Evolutionary conservation across 2,113 vertebrate genomes (phyloP).

Genomic region (Apistogramma diplotaenia): DNA sequence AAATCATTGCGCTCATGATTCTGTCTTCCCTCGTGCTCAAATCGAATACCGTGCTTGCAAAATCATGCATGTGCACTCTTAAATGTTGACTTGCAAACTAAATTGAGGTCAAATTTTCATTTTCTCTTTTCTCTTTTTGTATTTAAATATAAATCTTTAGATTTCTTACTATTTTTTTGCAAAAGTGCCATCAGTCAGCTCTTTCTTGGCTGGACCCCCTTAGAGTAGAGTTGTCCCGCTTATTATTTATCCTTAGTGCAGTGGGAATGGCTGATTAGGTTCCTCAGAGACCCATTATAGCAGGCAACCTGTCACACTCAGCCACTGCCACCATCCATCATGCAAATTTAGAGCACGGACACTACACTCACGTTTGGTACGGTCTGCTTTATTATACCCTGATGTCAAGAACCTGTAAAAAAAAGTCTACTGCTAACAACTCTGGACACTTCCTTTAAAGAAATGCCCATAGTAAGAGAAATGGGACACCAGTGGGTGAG

Average conservation of each 20-base stretch:
- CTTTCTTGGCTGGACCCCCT: conserved; percentile 32
- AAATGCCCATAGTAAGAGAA: conserved; percentile 61
- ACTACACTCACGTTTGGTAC: conserved; percentile 35
- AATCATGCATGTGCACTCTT: not conserved
- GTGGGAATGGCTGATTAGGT: conserved; percentile 66
- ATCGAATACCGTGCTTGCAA: not conserved
- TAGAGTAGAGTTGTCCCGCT: conserved; percentile 39
- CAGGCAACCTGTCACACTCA: conserved; percentile 65
- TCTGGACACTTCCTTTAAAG: conserved; percentile 61
- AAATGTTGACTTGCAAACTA: not conserved
- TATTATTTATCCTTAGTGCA: conserved; percentile 66
- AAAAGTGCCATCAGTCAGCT: conserved; percentile 36
- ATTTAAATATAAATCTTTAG: not conserved
- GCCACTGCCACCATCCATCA: conserved; percentile 74
- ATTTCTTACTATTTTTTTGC: not conserved
- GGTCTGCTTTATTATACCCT: conserved; percentile 54
- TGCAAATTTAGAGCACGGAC: conserved; percentile 68
- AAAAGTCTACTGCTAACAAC: conserved; percentile 66
- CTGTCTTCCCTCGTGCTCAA: not conserved
- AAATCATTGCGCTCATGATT: not conserved
- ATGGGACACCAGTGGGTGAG: conserved; percentile 49
- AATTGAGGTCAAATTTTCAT: not conserved
- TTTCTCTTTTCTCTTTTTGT: not conserved
- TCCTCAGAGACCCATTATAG: conserved; percentile 77
- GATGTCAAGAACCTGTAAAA: conserved; percentile 62